These are phyloP conservation scores for Anser cygnoides DNA, from an alignment of 2,113 vertebrate genomes.

Conservation along the genomic window DNA sequence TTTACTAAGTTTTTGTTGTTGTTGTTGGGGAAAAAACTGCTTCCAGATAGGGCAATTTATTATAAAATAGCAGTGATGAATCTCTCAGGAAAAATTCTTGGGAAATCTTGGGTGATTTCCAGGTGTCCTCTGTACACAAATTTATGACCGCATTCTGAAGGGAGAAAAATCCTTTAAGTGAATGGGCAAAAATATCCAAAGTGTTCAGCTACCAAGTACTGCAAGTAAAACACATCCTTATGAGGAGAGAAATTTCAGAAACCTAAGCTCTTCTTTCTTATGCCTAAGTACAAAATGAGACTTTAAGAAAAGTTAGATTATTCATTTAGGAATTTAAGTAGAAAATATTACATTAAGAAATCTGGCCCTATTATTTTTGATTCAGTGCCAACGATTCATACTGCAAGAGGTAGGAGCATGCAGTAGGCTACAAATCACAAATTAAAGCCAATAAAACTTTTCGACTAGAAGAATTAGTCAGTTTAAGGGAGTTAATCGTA, in stretches of 20 bases:
- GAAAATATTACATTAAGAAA: neutral
- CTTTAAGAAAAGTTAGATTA: neutral
- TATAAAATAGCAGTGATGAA: neutral
- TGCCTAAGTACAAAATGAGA: neutral
- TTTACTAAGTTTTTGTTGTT: neutral
- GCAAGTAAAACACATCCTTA: neutral
- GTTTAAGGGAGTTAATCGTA: neutral
- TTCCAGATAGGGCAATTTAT: neutral
- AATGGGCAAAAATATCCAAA: neutral
- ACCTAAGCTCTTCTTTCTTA: neutral
- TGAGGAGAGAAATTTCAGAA: neutral
- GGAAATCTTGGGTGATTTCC: conserved; percentile 32
- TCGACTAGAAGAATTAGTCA: neutral
- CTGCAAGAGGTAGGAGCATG: neutral
- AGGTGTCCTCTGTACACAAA: neutral
- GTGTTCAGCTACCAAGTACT: neutral
- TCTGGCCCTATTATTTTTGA: neutral
- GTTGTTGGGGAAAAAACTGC: neutral
- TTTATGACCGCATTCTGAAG: neutral
- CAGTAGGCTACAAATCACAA: neutral
- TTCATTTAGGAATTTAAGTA: neutral
- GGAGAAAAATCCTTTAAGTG: neutral
- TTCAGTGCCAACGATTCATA: neutral
- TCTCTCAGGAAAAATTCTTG: neutral
- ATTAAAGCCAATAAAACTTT: neutral